phyloP scores from a whole-genome alignment of 2,888 invertebrate genomes.

The Volucella bombylans region DNA sequence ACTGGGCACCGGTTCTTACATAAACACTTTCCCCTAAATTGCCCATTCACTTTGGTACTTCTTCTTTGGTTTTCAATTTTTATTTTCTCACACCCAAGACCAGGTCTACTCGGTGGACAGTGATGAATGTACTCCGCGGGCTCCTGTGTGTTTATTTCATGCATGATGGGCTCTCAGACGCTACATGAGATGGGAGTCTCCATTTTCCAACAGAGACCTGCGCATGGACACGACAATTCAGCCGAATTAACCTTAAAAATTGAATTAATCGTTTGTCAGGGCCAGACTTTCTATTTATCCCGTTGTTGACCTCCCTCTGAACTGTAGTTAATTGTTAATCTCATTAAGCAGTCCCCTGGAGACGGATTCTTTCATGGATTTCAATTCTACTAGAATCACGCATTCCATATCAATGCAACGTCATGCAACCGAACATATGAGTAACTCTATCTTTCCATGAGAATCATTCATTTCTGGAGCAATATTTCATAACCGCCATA shows the following conservation, averaged over 20 bases:
- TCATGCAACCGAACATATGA: constrained; percentile 6
- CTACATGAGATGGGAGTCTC: not conserved
- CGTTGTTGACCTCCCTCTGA: constrained; percentile 57
- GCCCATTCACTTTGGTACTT: constrained; percentile 3
- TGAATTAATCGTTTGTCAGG: constrained; percentile 61
- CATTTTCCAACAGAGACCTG: not conserved
- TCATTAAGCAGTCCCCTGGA: constrained; percentile 29
- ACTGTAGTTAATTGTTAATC: constrained; percentile 68
- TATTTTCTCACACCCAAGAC: constrained; percentile 27
- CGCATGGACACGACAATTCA: constrained; percentile 10
- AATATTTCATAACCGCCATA: constrained; percentile 37
- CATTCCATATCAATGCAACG: too few species aligned
- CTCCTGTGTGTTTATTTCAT: constrained; percentile 7
- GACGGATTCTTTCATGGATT: constrained; percentile 33
- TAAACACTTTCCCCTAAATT: constrained; percentile 35
- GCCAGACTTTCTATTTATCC: constrained; percentile 34
- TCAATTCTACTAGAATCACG: not conserved
- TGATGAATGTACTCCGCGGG: constrained; percentile 1
- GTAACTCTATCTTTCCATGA: constrained; percentile 10
- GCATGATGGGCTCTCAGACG: constrained; percentile 1
- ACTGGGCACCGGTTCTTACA: not conserved
- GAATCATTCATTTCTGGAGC: constrained; percentile 32
- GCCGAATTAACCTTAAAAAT: constrained; percentile 53
- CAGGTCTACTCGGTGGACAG: not conserved
- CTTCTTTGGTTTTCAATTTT: constrained; percentile 15